A percentile compares a stretch with the other conserved stretches of the same genome.
Conservation (phyloP, 2,888 invertebrate species). For the Melipona beecheii region DNA sequence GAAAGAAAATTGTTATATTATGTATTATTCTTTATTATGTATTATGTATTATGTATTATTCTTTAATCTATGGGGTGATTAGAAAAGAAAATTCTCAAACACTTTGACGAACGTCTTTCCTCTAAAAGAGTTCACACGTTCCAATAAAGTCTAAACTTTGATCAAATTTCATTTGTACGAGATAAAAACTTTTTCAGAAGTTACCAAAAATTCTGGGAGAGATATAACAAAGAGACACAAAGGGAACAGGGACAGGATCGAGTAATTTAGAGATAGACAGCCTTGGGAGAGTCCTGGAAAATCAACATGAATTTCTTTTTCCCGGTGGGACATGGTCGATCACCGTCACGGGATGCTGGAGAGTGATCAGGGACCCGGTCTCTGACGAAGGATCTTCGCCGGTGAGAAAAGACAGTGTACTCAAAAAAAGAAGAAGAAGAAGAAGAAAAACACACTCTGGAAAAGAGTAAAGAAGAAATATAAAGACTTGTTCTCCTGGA, state of each 20-base stretch:
- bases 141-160: background rate
- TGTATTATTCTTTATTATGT: too few relatives aligned
- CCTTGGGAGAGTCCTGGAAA: conserved; percentile 45
- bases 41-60: too few relatives aligned
- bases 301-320: conserved; percentile 66
- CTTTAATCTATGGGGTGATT: too few relatives aligned
- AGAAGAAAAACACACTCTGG: background rate
- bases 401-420: conserved; percentile 24
- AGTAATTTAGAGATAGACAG: conserved; percentile 44
- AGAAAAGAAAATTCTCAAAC: background rate
- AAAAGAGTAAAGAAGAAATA: conserved; percentile 18
- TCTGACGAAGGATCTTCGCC: conserved; percentile 51
- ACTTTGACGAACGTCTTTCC: background rate
- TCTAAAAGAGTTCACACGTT: background rate
- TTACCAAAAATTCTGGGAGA: background rate
- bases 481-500: background rate
- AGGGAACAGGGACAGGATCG: background rate
- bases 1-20: background rate
- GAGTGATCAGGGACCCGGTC: conserved; percentile 35
- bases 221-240: conserved; percentile 8
- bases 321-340: conserved; percentile 50
- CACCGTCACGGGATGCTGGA: conserved; percentile 46
- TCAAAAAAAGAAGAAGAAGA: background rate
- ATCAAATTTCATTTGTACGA: background rate
- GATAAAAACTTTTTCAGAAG: background rate